These are phyloP conservation scores for Micrasema minimum DNA, from an alignment of 1,140 invertebrate genomes.

Conservation along the genomic window DNA sequence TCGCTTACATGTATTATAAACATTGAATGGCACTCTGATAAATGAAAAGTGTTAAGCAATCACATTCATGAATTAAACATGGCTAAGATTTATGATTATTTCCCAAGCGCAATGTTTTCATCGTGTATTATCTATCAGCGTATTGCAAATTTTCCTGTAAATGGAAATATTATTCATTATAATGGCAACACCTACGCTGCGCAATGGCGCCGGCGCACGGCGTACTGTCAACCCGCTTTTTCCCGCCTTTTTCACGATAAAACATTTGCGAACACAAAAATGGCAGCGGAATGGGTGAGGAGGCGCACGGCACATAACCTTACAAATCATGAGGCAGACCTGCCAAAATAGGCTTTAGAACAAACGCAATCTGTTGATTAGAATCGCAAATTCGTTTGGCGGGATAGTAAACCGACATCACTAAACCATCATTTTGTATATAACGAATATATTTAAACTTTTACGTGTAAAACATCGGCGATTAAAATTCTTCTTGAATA, in stretches of 20 bases:
- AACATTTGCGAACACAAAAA: slow-evolving; percentile 41
- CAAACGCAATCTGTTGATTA: slow-evolving; percentile 51
- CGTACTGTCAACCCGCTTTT: slow-evolving; percentile 42
- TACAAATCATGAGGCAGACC: slow-evolving; percentile 49
- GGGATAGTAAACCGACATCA: slow-evolving; percentile 32
- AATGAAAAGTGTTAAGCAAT: no score
- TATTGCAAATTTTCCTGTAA: slow-evolving; percentile 39
- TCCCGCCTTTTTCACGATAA: slow-evolving; percentile 45
- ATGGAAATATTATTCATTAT: slow-evolving; percentile 52
- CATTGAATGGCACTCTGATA: no score
- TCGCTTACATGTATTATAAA: no score
- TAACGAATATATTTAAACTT: slow-evolving; percentile 44
- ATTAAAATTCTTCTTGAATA: slow-evolving; percentile 53
- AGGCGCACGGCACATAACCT: slow-evolving; percentile 7
- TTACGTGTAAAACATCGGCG: slow-evolving; percentile 43
- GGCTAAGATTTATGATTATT: no score
- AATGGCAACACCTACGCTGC: slow-evolving; percentile 45
- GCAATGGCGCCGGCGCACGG: no score
- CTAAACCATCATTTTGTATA: slow-evolving; percentile 35
- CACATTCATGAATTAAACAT: no score
- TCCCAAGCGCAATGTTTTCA: neutral
- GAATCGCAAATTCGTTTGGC: slow-evolving; percentile 50
- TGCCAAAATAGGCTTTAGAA: slow-evolving; percentile 51
- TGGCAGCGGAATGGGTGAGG: slow-evolving; percentile 22
- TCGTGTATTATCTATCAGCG: neutral